Evolutionary conservation across 2,113 vertebrate genomes (phyloP).

Genomic region (Spilogale gracilis): DNA sequence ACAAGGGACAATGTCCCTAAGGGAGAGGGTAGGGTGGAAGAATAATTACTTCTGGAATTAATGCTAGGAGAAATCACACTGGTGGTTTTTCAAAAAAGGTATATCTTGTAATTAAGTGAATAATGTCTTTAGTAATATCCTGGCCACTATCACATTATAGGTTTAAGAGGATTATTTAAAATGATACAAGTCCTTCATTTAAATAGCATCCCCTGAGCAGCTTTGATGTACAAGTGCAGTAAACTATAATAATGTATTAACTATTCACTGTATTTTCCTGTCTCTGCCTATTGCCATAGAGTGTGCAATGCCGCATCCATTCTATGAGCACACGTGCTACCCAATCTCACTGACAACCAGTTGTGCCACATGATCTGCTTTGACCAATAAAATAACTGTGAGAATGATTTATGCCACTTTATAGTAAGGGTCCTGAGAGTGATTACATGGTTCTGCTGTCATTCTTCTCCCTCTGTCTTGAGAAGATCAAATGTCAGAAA

Average conservation of each 20-base stretch:
- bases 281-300: too few relatives aligned
- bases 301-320: accelerated
- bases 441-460: accelerated
- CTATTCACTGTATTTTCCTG: accelerated
- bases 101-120: background rate
- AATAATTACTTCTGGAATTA: background rate
- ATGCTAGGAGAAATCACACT: background rate
- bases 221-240: background rate
- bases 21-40: accelerated
- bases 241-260: too few relatives aligned
- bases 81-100: background rate
- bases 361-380: background rate
- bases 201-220: background rate
- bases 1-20: background rate
- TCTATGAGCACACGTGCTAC: background rate
- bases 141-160: background rate
- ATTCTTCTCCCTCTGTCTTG: background rate
- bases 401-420: accelerated
- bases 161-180: background rate
- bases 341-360: accelerated
- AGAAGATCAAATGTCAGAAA: background rate
- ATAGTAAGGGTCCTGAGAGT: background rate
- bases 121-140: background rate
- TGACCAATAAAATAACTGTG: background rate
- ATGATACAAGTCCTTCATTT: background rate